Base-by-base conservation (phyloP, 2,797 vertebrate species). In the Stomatorhinus walkeri region DNA sequence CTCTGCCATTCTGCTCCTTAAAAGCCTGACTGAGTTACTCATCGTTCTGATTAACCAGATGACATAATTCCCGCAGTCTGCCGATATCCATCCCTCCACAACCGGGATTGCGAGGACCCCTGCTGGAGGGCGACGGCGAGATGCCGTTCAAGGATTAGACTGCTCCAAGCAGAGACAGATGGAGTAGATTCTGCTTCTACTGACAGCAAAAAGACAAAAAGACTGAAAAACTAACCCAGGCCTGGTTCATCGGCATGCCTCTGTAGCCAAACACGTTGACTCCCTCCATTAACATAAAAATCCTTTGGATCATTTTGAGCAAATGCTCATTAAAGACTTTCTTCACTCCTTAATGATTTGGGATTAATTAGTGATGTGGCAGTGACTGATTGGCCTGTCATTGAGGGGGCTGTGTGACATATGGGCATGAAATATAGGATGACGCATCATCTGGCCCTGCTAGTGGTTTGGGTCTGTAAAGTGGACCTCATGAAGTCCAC, bases 351-450 rank as follows among this genome's bases (percentile, higher is more conserved):
- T 19, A 64, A 40, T 43, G 56, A 87, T 28, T 87, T 32, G 51
- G 32, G 51, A 83, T 54, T 28, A 46, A 83, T 48, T 64, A 28
- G 6, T 49, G 52, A 40, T 43, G 79, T 64, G n/a, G 9, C 16
- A 32, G 10, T 88, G 79, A 85, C 7, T 88, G 54, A 84, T 88
- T 40, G n/a, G 79, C 54, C 85, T 86, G 85, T 52, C 49, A 32
- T 7, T 40, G 28, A 56, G 51, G 51, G 52, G 28, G 51, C 4
- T 36, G 84, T 52, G 84, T 32, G 49, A 51, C 48, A 54, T 54
- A 24, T 22, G 24, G 19, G 51, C 16, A 48, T 54, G 48, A 24
- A 28, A 32, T 24, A 24, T 24, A 16, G 22, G 79, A 83, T 43
- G 43, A 48, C 19, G n/a, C 46, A 72, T 36, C 76, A 81, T 46